A percentile compares a stretch with the other conserved stretches of the same genome.
These are phyloP conservation scores for Drosophila colorata DNA, from an alignment of 2,888 invertebrate genomes.

Conservation along the genomic window DNA sequence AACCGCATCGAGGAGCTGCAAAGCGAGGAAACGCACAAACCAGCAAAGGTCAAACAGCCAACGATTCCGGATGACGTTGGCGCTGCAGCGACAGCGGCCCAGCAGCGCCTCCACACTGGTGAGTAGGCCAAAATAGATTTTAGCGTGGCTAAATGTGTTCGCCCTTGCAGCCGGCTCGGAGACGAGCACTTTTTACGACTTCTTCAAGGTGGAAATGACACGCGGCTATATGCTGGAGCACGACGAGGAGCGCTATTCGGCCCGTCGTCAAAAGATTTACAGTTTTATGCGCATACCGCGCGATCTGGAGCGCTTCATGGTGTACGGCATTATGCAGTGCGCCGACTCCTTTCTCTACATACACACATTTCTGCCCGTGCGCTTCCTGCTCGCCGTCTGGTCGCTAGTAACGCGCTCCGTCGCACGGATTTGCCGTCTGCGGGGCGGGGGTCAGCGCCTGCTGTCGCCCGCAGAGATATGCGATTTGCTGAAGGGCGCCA, in stretches of 20 bases:
- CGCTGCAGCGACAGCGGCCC: slow-evolving; percentile 29
- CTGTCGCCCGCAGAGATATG: slow-evolving; percentile 96
- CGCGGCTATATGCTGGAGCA: slow-evolving; percentile 97
- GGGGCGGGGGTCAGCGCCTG: slow-evolving; percentile 86
- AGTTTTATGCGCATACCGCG: slow-evolving; percentile 98
- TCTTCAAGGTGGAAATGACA: slow-evolving; percentile 94
- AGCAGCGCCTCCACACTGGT: slow-evolving; percentile 53
- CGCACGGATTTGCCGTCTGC: slow-evolving; percentile 90
- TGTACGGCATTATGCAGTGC: slow-evolving; percentile 97
- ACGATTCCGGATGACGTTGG: slow-evolving; percentile 68
- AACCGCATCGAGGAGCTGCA: slow-evolving; percentile 62
- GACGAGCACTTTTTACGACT: slow-evolving; percentile 86
- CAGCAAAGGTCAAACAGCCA: slow-evolving; percentile 47
- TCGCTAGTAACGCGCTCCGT: slow-evolving; percentile 91
- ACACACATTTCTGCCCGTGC: slow-evolving; percentile 97
- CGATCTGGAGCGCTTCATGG: slow-evolving; percentile 96
- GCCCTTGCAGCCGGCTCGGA: slow-evolving; percentile 36
- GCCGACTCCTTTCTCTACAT: slow-evolving; percentile 98
- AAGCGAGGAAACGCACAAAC: slow-evolving; percentile 38
- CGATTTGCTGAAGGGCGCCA: slow-evolving; percentile 96
- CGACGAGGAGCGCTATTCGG: slow-evolving; percentile 97
- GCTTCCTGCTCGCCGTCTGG: slow-evolving; percentile 95
- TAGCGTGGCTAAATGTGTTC: too few species aligned
- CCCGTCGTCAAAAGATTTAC: slow-evolving; percentile 97
- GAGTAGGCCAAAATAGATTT: background rate